A percentile compares a stretch with the other conserved stretches of the same genome.
Conservation (phyloP, 2,797 vertebrate genomes). For the Rhincodon typus region DNA sequence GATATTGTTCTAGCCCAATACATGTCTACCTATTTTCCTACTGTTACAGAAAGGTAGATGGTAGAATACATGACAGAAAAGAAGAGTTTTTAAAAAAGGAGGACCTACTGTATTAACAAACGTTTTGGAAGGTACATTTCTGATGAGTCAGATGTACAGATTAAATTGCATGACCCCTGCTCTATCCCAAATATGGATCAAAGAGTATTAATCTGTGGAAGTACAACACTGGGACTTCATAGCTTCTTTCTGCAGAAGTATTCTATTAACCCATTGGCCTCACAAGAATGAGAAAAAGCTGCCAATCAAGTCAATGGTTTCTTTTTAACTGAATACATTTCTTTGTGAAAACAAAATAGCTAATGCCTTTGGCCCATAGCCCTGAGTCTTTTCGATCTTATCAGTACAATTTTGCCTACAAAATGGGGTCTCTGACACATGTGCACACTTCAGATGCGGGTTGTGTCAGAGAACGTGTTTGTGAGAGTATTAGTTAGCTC, state of each 20-base stretch:
- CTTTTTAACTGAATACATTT: background rate
- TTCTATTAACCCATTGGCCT: background rate
- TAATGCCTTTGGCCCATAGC: background rate
- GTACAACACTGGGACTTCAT: background rate
- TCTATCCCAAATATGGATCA: background rate
- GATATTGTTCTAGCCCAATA: background rate
- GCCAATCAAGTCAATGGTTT: background rate
- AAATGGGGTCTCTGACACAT: background rate
- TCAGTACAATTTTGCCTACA: background rate
- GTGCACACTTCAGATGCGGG: background rate
- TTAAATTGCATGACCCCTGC: background rate
- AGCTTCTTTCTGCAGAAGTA: background rate
- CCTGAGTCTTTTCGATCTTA: background rate
- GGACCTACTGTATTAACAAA: background rate
- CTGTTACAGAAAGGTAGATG: background rate
- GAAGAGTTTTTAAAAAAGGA: background rate
- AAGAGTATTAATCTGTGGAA: background rate
- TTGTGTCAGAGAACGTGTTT: background rate
- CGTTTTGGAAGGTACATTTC: background rate
- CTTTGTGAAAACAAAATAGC: background rate
- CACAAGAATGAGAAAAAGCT: background rate
- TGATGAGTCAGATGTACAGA: background rate
- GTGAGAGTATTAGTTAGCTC: background rate
- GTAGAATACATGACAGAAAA: background rate
- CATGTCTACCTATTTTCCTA: background rate